Conservation (phyloP, 2,113 vertebrate species). For the cat (Felis catus) region F.catus_Fca126_mat1.0 CM031420.1:119906501-119907000, state of each 20-base stretch:
- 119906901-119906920: not conserved
- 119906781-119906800: not conserved
- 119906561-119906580: not conserved
- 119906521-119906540: not conserved
- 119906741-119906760: not conserved
- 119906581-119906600: not conserved
- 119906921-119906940: not conserved
- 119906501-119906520: not conserved
- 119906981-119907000: not conserved
- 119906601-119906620: not conserved
- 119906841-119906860: not conserved
- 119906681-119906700: not conserved
- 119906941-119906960: not conserved
- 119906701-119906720: not conserved
- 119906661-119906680: not conserved
- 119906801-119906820: constrained; percentile 17
- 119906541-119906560: not conserved
- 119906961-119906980: not conserved
- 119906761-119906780: not conserved
- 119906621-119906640: not conserved
- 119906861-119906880: not conserved
- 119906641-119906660: not conserved
- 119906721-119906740: constrained; percentile 5
- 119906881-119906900: not conserved
- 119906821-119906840: constrained; percentile 2